Evolutionary conservation across 1,140 invertebrate species (phyloP), one percentile per base, ranked within the genome.

Genomic region (Meteorus sp.): DNA sequence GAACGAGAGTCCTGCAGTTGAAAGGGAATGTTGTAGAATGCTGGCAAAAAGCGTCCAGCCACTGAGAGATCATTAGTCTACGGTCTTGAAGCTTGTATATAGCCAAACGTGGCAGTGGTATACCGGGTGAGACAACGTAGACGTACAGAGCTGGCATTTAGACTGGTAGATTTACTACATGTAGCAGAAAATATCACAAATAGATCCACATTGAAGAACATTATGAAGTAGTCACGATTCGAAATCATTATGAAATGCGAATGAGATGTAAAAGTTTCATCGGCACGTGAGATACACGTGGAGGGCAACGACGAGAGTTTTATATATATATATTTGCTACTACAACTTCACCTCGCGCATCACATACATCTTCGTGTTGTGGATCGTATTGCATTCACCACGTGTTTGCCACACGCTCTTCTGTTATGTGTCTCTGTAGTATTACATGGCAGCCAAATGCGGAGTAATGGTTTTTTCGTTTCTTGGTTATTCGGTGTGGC

Each of bases 11-110:
- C 20, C 37, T 76, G 70, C 72, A 76, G 74, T 70, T 72, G 72
- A 78, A 78, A 77, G 77, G 69, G 77, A 79, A 79, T 79, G 76
- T 72, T 77, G 77, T 78, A 79, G 77, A 79, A 79, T 79, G 77
- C 62, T 70, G 70, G 68, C 76, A 79, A 79, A 79, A 79, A 79
- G 74, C 74, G 63, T 59, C 35, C 74, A 78, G 73, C 57, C 73
- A 70, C n/a, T n/a, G 69, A 63, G 69, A 65, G 72, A 79, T 79
- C 77, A 79, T 79, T 79, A 79, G 76, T 78, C 76, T 76, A 75
- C 69, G 62, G 68, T 66, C 66, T 67, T 65, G 41, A 50, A 57
- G 43, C 54, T 56, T 57, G 44, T 60, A 59, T 23, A 20, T n/a
- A n/a, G n/a, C 23, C 41, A 23, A 60, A 47, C 33, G 45, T n/a